phyloP scores from a whole-genome alignment of 1,140 invertebrate species.

The Ips typographus region DNA sequence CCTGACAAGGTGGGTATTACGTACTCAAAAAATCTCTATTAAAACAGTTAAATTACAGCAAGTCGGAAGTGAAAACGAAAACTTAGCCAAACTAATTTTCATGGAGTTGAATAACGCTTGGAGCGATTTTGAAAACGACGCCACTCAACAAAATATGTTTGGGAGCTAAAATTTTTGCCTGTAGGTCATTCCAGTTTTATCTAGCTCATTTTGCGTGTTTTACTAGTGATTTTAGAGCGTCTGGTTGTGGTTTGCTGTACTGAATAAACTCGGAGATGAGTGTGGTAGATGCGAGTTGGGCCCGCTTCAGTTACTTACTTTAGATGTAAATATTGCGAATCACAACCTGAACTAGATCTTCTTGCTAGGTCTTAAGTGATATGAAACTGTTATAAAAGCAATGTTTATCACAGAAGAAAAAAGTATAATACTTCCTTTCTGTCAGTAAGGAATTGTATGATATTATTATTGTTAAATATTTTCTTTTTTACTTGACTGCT shows the following conservation, averaged over 20 bases:
- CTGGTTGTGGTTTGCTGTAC: constrained; percentile 7
- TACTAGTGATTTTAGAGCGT: constrained; percentile 71
- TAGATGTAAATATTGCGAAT: no score
- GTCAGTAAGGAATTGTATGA: constrained; percentile 14
- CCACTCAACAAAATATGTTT: constrained; percentile 83
- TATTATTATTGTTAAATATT: constrained; percentile 10
- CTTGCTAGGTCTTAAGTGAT: constrained; percentile 16
- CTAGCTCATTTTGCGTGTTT: constrained; percentile 94
- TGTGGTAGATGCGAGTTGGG: no score
- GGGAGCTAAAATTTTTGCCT: constrained; percentile 51
- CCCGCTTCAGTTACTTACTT: no score
- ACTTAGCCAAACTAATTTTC: constrained; percentile 95
- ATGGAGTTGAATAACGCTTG: constrained; percentile 99
- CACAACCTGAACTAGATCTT: background rate
- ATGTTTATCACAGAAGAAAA: constrained; percentile 11
- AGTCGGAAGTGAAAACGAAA: constrained; percentile 84
- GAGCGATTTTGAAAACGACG: constrained; percentile 94
- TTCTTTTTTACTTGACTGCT: background rate
- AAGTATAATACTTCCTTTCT: constrained; percentile 19
- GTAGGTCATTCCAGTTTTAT: constrained; percentile 72
- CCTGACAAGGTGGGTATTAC: constrained; percentile 86
- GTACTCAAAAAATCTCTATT: constrained; percentile 2
- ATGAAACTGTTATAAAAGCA: constrained; percentile 21
- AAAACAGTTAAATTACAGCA: constrained; percentile 64
- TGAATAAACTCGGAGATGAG: background rate